These are phyloP conservation scores for Pao palembangensis DNA, from an alignment of 2,113 vertebrate genomes.

Conservation along the genomic window DNA sequence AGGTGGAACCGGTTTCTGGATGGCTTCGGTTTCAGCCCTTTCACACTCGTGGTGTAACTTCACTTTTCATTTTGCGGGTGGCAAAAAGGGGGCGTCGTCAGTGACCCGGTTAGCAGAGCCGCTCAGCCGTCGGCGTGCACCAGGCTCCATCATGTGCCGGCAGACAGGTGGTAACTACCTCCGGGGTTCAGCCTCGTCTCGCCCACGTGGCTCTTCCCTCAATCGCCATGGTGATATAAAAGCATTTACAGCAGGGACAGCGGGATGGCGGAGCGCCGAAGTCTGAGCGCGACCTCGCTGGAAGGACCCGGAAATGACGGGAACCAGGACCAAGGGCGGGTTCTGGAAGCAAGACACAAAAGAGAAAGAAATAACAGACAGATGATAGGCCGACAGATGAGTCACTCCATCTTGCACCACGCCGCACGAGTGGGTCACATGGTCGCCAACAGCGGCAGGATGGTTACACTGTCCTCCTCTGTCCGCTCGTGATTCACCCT, in stretches of 20 bases:
- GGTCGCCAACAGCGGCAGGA: slow-evolving; percentile 24
- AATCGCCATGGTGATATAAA: slow-evolving; percentile 32
- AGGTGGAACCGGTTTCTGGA: too few relatives aligned
- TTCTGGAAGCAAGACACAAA: too few relatives aligned
- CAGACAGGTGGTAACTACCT: slow-evolving; percentile 67
- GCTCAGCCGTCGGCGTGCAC: background rate
- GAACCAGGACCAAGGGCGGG: too few relatives aligned
- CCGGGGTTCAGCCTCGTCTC: slow-evolving; percentile 56
- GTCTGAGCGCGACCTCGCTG: slow-evolving; percentile 41
- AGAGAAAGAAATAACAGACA: too few relatives aligned
- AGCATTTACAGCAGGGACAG: slow-evolving; percentile 48
- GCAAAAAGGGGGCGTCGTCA: too few relatives aligned
- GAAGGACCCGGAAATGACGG: too few relatives aligned
- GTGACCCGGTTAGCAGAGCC: too few relatives aligned
- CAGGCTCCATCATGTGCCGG: slow-evolving; percentile 21
- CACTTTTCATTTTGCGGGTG: background rate
- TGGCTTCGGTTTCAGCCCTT: too few relatives aligned
- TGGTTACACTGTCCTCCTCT: slow-evolving; percentile 17
- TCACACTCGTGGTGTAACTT: too few relatives aligned
- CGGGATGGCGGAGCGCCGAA: too few relatives aligned
- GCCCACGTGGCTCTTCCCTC: slow-evolving; percentile 17
- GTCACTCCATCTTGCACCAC: background rate
- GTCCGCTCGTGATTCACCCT: slow-evolving; percentile 32
- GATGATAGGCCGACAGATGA: background rate
- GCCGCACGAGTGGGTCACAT: slow-evolving; percentile 17